Percentiles rank a stretch among this genome's conserved stretches.
Evolutionary conservation across 2,888 invertebrate species (phyloP).

Genomic region (Bedellia somnulentella): DNA sequence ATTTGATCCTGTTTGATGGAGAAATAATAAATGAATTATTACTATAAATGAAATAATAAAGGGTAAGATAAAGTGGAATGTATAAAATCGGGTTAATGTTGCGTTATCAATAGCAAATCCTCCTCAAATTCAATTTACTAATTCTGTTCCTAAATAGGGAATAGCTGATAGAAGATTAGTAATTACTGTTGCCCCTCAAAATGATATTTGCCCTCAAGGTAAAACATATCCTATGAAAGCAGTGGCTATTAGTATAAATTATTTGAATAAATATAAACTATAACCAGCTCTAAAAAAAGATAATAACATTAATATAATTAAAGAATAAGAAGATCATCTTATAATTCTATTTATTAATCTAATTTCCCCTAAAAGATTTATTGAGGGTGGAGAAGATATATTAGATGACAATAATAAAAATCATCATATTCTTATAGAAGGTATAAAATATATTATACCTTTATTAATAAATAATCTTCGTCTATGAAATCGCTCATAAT

Average conservation of each 20-base stretch:
- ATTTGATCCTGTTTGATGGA: too few relatives aligned
- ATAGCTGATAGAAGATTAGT: too few relatives aligned
- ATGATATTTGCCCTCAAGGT: too few relatives aligned
- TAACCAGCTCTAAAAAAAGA: slow-evolving; percentile 69
- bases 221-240: too few relatives aligned
- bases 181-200: too few relatives aligned
- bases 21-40: slow-evolving; percentile 66
- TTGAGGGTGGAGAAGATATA: slow-evolving; percentile 68
- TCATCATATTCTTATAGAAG: slow-evolving; percentile 62
- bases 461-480: slow-evolving; percentile 67
- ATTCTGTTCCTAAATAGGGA: too few relatives aligned
- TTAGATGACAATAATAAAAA: slow-evolving; percentile 66
- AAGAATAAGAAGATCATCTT: slow-evolving; percentile 43
- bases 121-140: too few relatives aligned
- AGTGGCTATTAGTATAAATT: too few relatives aligned
- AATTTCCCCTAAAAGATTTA: slow-evolving; percentile 71
- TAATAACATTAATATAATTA: slow-evolving; percentile 56
- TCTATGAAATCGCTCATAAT: slow-evolving; percentile 62
- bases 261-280: slow-evolving; percentile 68
- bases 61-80: slow-evolving; percentile 76
- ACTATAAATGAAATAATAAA: too few relatives aligned
- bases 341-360: slow-evolving; percentile 63
- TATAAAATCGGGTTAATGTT: slow-evolving; percentile 79
- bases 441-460: slow-evolving; percentile 62
- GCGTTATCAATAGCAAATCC: too few relatives aligned